Evolutionary conservation across 2,113 vertebrate species (phyloP).

Genomic region (Antechinus flavipes): DNA sequence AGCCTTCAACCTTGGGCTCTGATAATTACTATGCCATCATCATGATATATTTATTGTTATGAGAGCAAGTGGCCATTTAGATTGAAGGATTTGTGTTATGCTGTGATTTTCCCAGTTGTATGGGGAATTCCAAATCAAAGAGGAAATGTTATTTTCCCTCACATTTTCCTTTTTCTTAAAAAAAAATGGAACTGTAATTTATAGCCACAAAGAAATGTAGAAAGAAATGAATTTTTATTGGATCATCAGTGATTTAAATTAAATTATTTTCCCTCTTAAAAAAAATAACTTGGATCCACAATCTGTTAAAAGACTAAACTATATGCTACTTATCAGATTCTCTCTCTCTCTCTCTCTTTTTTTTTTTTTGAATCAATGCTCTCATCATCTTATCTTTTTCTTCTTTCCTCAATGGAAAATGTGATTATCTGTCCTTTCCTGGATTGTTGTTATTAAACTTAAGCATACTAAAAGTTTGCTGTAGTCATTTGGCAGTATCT

Average conservation of each 20-base stretch:
- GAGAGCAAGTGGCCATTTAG: conserved; percentile 31
- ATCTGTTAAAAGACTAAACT: not conserved
- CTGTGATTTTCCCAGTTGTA: conserved; percentile 37
- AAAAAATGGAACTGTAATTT: conserved; percentile 24
- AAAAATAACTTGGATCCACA: not conserved
- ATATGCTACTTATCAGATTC: not conserved
- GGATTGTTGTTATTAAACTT: conserved; percentile 41
- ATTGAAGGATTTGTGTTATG: not conserved
- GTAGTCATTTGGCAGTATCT: not conserved
- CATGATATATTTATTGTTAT: conserved; percentile 7
- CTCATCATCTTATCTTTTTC: not conserved
- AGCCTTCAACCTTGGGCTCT: not conserved
- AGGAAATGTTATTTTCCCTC: not conserved
- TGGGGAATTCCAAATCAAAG: conserved; percentile 33
- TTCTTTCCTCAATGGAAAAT: conserved; percentile 49
- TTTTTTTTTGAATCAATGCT: not conserved
- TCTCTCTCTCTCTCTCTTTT: not conserved
- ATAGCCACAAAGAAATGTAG: conserved; percentile 1
- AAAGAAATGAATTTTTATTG: conserved; percentile 47
- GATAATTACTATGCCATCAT: not conserved
- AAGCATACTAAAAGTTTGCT: not conserved
- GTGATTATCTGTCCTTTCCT: conserved; percentile 34
- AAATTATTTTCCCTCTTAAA: not conserved
- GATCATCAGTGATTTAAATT: conserved; percentile 14
- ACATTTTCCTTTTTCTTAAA: conserved; percentile 2